Percentiles rank a stretch among this genome's conserved stretches.
These are phyloP conservation scores for Metallyticus violacea DNA, from an alignment of 2,888 invertebrate genomes.

Conservation along the genomic window DNA sequence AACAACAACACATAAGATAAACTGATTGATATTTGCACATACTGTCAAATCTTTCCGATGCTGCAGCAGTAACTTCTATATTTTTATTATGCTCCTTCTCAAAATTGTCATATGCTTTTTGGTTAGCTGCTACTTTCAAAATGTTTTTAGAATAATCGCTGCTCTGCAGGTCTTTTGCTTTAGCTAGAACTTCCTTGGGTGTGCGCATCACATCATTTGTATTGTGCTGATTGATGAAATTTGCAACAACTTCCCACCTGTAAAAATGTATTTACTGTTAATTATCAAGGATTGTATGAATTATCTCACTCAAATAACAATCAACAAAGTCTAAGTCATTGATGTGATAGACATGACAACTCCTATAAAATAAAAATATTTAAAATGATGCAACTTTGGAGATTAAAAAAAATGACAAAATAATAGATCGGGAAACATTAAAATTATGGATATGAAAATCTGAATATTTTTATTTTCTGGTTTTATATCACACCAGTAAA, in stretches of 20 bases:
- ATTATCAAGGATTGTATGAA: no score
- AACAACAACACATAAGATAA: background rate
- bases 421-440: no score
- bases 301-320: no score
- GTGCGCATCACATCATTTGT: conserved; percentile 57
- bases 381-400: no score
- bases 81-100: conserved; percentile 61
- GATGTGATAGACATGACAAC: no score
- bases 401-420: no score
- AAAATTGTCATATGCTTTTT: conserved; percentile 87
- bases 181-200: conserved; percentile 90
- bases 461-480: no score
- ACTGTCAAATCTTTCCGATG: conserved; percentile 62
- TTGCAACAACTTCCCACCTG: conserved; percentile 88
- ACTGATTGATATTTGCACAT: conserved; percentile 35
- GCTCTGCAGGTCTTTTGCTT: conserved; percentile 92
- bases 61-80: conserved; percentile 66
- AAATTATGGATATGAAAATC: no score
- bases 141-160: conserved; percentile 80
- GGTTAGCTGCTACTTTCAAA: conserved; percentile 85
- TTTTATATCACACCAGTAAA: no score
- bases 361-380: no score
- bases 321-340: no score
- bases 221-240: conserved; percentile 89
- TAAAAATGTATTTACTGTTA: no score